These are phyloP conservation scores for Zenarchopterus dispar DNA, from an alignment of 2,797 vertebrate species.

Conservation along the genomic window DNA sequence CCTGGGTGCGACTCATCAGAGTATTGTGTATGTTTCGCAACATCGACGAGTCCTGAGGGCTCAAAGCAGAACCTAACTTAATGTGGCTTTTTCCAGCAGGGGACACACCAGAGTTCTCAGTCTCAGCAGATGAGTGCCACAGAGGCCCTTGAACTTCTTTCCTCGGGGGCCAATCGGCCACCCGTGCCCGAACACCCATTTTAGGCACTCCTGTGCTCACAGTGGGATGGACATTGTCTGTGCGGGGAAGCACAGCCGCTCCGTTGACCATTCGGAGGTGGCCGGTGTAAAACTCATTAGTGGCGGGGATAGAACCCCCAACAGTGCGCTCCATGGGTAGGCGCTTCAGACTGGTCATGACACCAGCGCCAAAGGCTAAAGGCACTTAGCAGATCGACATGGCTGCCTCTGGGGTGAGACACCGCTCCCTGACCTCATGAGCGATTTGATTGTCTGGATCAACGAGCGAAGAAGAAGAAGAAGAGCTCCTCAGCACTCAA, in stretches of 20 bases:
- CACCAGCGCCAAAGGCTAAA: conserved; percentile 79
- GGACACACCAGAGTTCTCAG: conserved; percentile 53
- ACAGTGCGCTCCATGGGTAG: conserved; percentile 91
- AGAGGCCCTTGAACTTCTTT: conserved; percentile 81
- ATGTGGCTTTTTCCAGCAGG: conserved; percentile 87
- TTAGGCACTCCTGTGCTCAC: conserved; percentile 92
- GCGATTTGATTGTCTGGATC: conserved; percentile 56
- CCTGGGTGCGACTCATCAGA: conserved; percentile 89
- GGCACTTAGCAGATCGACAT: conserved; percentile 81
- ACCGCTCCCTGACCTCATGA: conserved; percentile 57
- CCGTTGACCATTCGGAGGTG: conserved; percentile 92
- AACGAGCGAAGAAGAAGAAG: conserved; percentile 1
- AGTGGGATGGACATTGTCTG: conserved; percentile 87
- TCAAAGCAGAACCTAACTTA: conserved; percentile 88
- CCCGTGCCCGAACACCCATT: conserved; percentile 96
- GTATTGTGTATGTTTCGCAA: conserved; percentile 94
- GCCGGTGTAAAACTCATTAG: conserved; percentile 93
- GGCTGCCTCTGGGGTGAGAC: conserved; percentile 51
- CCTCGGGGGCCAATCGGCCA: conserved; percentile 96
- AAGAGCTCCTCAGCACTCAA: conserved; percentile 51
- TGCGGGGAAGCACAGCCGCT: conserved; percentile 80
- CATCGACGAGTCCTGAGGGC: conserved; percentile 92
- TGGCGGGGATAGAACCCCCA: conserved; percentile 87
- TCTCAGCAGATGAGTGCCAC: conserved; percentile 67
- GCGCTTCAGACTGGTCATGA: conserved; percentile 94